These are phyloP conservation scores for Halichoeres trimaculatus DNA, from an alignment of 2,113 vertebrate species.

Conservation along the genomic window DNA sequence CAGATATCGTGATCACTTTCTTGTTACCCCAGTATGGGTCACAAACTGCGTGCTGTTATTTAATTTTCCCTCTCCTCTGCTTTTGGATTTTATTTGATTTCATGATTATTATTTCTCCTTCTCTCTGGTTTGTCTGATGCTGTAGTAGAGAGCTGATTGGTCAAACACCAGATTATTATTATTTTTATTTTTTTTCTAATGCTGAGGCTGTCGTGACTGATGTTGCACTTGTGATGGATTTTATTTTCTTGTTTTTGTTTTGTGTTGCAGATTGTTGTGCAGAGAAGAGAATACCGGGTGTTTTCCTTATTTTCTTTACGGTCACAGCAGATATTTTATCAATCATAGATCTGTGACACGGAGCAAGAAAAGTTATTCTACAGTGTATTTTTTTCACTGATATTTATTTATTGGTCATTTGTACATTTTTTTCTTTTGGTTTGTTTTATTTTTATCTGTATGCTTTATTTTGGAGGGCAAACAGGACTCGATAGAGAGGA, in stretches of 20 bases:
- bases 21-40: constrained; percentile 65
- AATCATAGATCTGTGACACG: constrained; percentile 75
- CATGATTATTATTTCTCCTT: constrained; percentile 29
- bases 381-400: constrained; percentile 80
- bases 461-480: constrained; percentile 58
- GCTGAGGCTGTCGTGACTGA: constrained; percentile 76
- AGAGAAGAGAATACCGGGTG: constrained; percentile 56
- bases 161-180: constrained; percentile 65
- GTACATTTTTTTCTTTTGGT: constrained; percentile 27
- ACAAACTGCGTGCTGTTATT: constrained; percentile 71
- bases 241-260: constrained; percentile 52
- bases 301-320: constrained; percentile 64
- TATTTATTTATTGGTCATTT: constrained; percentile 82
- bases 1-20: constrained; percentile 59
- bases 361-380: constrained; percentile 69
- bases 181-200: constrained; percentile 48
- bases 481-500: constrained; percentile 58
- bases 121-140: constrained; percentile 66
- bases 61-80: constrained; percentile 32
- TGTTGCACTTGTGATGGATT: constrained; percentile 81
- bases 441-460: constrained; percentile 42
- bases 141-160: constrained; percentile 71
- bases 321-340: constrained; percentile 72
- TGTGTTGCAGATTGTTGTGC: constrained; percentile 67
- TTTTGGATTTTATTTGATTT: constrained; percentile 42